Evolutionary conservation across 2,888 invertebrate species (phyloP), one percentile per base, ranked within the genome.

Genomic region (Pedicia rivosa): DNA sequence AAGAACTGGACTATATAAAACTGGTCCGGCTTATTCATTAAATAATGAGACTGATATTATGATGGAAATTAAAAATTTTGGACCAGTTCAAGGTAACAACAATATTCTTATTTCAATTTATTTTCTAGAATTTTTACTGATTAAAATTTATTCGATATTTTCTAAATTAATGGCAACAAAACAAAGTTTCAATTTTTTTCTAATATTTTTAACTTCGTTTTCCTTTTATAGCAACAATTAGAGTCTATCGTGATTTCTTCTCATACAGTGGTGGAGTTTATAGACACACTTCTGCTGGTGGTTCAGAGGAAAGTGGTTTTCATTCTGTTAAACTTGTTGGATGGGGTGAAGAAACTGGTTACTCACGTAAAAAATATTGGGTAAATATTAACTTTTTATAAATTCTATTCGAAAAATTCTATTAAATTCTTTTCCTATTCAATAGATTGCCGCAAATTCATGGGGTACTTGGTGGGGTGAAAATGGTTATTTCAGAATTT

Each of bases 391-490:
- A 7, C 19, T 31, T 9, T 25, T 37, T 13, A 15, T 34, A 12
- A 17, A 33, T 20, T 24, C 25, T 35, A 27, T 30, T 26, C 14
- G 15, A 30, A 12, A 5, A 5, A 8, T 19, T 17, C 3, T 35
- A 31, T 28, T 5, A 4, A 28, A 17, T 15, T 9, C 28, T 10
- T 19, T 39, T 26, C 10, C 14, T 24, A 10, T 16, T 4, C 3
- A 14, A 14, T 4, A 94, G 92, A 68, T 84, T 52, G 87, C 81
- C 28, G 87, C 87, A 32, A 95, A 95, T 63, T 90, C 90, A 22
- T 95, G 95, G 95, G 94, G 95, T 7, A 51, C 59, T 0, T 65
- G 74, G 46, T 95, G 94, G 94, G 95, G 94, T 8, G 91, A 94
- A 55, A 65, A 74, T 43, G 95, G 95, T 1, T 81, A 75, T 54